These are phyloP conservation scores for Dendrocincla fuliginosa DNA, from an alignment of 2,797 vertebrate genomes.

Conservation along the genomic window DNA sequence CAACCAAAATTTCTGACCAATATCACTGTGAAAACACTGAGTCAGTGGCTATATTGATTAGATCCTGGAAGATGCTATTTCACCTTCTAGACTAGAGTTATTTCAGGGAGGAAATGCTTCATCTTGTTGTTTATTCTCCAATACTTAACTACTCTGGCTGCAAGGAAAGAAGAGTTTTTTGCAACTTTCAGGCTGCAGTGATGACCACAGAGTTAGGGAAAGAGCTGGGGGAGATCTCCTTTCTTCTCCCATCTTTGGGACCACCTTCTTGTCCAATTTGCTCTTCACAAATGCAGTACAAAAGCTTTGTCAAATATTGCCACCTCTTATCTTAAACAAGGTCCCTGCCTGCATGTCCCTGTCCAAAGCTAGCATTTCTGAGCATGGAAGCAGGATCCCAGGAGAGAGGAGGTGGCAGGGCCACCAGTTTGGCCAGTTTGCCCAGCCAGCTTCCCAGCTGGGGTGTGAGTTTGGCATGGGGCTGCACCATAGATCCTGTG, in stretches of 20 bases:
- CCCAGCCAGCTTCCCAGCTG: not conserved
- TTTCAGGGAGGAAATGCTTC: not conserved
- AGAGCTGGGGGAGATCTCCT: not conserved
- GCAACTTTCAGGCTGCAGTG: not conserved
- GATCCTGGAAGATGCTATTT: not conserved
- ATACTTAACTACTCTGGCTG: not conserved
- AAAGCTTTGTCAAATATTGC: not conserved
- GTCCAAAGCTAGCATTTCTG: fast-evolving
- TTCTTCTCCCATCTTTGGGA: not conserved
- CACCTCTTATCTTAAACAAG: not conserved
- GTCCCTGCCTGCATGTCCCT: not conserved
- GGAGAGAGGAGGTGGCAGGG: not conserved
- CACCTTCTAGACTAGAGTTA: not conserved
- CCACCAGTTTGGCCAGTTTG: not conserved
- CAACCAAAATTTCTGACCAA: not conserved
- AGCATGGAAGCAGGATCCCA: not conserved
- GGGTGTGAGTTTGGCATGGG: not conserved
- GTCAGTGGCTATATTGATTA: not conserved
- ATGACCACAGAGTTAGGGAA: not conserved
- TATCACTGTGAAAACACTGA: not conserved
- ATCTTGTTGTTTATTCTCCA: not conserved
- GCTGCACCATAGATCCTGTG: not conserved
- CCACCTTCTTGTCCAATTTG: not conserved
- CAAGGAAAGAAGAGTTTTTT: not conserved
- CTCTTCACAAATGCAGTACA: not conserved